These are phyloP conservation scores for Cheilosia grossa DNA, from an alignment of 2,888 invertebrate species.

Conservation along the genomic window DNA sequence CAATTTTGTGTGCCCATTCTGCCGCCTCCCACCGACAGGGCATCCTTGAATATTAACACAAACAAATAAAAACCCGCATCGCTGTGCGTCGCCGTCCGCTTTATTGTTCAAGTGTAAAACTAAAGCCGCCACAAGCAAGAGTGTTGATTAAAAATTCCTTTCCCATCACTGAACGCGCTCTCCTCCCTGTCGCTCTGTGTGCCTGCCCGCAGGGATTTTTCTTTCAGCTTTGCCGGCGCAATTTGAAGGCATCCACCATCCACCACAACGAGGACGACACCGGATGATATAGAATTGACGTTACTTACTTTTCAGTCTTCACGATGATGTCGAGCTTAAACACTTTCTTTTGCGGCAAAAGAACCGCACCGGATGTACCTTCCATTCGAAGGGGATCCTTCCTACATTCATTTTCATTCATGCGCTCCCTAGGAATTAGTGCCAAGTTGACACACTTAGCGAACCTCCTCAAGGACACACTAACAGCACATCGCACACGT, in stretches of 20 bases:
- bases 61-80: slow-evolving; percentile 28
- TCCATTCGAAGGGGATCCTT: slow-evolving; percentile 9
- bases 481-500: slow-evolving; percentile 33
- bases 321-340: slow-evolving; percentile 31
- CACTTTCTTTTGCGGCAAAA: slow-evolving; percentile 31
- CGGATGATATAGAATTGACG: slow-evolving; percentile 53
- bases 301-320: slow-evolving; percentile 38
- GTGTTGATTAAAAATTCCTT: slow-evolving; percentile 69
- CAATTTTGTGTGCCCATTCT: background rate
- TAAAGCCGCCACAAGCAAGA: slow-evolving; percentile 59
- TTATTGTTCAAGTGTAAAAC: slow-evolving; percentile 39
- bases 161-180: slow-evolving; percentile 21
- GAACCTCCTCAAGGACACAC: slow-evolving; percentile 59
- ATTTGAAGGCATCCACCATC: slow-evolving; percentile 15
- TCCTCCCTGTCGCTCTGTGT: too few relatives aligned
- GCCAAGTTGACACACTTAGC: slow-evolving; percentile 64
- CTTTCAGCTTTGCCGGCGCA: slow-evolving; percentile 30
- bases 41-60: slow-evolving; percentile 46
- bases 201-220: slow-evolving; percentile 22
- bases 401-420: background rate
- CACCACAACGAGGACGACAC: slow-evolving; percentile 8
- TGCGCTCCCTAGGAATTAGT: slow-evolving; percentile 43
- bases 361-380: slow-evolving; percentile 45
- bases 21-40: background rate
- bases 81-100: slow-evolving; percentile 23